Evolutionary conservation across 2,888 invertebrate genomes (phyloP), one percentile per base, ranked within the genome.

Genomic region (Invenusta paracnida): DNA sequence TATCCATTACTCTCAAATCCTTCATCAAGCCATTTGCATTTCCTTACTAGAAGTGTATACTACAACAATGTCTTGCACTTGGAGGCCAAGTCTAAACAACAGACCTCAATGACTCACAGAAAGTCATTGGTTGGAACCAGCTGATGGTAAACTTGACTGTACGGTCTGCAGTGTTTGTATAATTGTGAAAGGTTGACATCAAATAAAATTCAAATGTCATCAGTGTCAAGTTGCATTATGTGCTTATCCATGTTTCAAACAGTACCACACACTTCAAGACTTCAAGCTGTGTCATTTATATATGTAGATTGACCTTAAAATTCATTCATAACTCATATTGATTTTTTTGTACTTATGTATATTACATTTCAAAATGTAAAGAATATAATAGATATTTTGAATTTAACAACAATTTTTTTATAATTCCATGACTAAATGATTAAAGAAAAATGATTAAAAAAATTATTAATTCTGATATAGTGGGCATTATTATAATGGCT

Each of bases 181-280:
- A 82, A 28, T 82, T 30, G 82, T 28, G 29, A 2, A 29, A 29
- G 82, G 82, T 82, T 29, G 29, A 30, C n/a, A 25, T n/a, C 27
- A 82, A 82, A 82, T 29, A 82, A 11, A 82, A 30, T 82, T 30
- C 31, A 82, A 11, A 25, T 82, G 29, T 82, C 27, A 23, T 27
- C 82, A 82, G 31, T 82, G 82, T 29, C n/a, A 30, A 82, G 82
- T 29, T 82, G 2, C 27, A 82, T 82, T 82, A 23, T 30, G 82
- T 82, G 82, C 30, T 82, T 11, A 82, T 82, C 27, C 82, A 82
- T 82, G 82, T 27, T 82, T 82, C 17, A 27, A 82, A 82, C 29
- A 27, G 31, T 82, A 82, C 27, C 82, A 82, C 82, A 82, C 82
- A 5, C 82, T 11, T 2, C n/a, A 30, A 2, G 82, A 82, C 82